Percentiles rank a stretch among this genome's conserved stretches.
Conservation (phyloP, 1,140 invertebrate species). For the Alviniconcha marisindica region DNA sequence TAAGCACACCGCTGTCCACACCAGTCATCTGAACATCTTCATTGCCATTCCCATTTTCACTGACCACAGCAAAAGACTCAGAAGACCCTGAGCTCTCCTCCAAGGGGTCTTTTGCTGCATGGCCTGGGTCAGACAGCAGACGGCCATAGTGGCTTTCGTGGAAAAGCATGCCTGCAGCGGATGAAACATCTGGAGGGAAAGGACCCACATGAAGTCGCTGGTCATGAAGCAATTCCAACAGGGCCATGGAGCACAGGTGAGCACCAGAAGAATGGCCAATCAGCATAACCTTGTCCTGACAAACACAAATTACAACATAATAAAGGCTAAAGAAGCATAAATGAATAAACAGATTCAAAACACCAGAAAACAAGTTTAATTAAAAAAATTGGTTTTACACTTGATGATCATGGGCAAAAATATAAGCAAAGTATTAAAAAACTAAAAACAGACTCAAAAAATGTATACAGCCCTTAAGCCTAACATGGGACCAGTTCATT, state of each 20-base stretch:
- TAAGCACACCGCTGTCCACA: background rate
- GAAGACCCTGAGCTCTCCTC: constrained; percentile 64
- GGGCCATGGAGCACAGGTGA: constrained; percentile 69
- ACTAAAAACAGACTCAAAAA: no score
- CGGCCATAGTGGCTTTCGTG: constrained; percentile 40
- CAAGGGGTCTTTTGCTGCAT: constrained; percentile 42
- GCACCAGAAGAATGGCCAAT: constrained; percentile 74
- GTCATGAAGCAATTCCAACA: constrained; percentile 69
- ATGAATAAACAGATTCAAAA: background rate
- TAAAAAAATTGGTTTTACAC: background rate
- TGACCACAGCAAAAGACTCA: constrained; percentile 62
- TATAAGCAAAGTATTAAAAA: no score
- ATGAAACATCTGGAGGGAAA: constrained; percentile 7
- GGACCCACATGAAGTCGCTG: constrained; percentile 41
- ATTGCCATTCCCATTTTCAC: constrained; percentile 54
- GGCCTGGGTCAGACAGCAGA: constrained; percentile 19
- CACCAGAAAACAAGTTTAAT: background rate
- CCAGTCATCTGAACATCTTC: background rate
- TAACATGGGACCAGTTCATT: no score
- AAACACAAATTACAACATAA: background rate
- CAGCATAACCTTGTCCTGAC: constrained; percentile 70
- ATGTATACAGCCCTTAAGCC: no score
- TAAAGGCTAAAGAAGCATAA: background rate
- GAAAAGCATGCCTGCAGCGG: constrained; percentile 22
- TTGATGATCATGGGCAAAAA: background rate